Base-by-base conservation (phyloP, 2,888 invertebrate species). In the Epiblema foenella region DNA sequence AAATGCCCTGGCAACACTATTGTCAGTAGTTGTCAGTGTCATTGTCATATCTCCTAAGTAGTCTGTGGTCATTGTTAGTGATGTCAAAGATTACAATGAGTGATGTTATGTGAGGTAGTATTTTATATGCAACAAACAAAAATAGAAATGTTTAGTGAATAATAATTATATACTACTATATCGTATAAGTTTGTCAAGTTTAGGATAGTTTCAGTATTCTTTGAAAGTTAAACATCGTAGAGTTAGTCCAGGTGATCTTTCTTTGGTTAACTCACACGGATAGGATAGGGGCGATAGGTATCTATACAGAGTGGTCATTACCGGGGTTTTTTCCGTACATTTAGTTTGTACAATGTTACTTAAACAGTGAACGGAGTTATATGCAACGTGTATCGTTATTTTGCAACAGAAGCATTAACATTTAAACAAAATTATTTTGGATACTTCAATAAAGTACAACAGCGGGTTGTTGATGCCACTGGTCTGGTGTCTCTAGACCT, bases 381-480 rank as follows among this genome's bases (percentile, higher is more conserved):
- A 42, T 42, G 18, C 42, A 59, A 59, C 3, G 39, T 59, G 2
- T 39, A 59, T 42, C 39, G 59, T 18, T 59, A 42, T 15, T 59
- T 59, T 59, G 59, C 24, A 59, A 42, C 18, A 42, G 59, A 59
- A 59, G 39, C 59, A 0, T 42, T 59, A 42, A 59, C 4, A 42
- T 42, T n/a, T 20, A 39, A 59, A 42, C 39, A 20, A 20, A 20
- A 42, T 42, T 39, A 59, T 24, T 7, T 42, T 20, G 39, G 42
- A 59, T 39, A 59, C 9, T 59, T 39, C 20, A n/a, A 59, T 42
- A 39, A 15, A 39, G 42, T 59, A 15, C 59, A 59, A 24, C 18
- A 42, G 20, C 42, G 59, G 7, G 59, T 59, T 15, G 42, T 42
- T 42, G 42, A 20, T 8, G 59, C 59, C 15, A 42, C 20, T n/a